Conservation (phyloP, 2,797 vertebrate genomes). For the Mustela erminea region DNA sequence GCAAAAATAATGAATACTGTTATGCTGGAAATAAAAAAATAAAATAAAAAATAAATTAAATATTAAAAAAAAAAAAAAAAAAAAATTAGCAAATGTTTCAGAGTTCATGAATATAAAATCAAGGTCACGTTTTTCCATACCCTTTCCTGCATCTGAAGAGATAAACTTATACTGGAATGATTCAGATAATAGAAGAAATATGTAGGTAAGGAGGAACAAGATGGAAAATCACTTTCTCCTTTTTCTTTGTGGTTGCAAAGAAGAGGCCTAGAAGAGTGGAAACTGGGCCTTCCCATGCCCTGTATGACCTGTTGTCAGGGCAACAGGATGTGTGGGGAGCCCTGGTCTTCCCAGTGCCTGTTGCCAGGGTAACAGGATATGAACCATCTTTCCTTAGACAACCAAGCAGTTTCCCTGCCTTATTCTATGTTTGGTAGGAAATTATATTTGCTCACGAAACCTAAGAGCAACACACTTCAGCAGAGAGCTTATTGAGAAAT, state of each 20-base stretch:
- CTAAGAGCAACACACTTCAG: background rate
- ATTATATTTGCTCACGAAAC: slow-evolving; percentile 52
- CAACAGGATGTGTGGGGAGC: slow-evolving; percentile 72
- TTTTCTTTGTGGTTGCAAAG: slow-evolving; percentile 59
- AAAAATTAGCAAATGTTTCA: slow-evolving; percentile 53
- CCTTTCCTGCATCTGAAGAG: slow-evolving; percentile 17
- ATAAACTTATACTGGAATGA: background rate
- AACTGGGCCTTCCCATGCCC: slow-evolving; percentile 68
- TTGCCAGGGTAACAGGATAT: slow-evolving; percentile 75
- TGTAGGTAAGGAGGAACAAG: background rate
- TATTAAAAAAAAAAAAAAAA: too few relatives aligned
- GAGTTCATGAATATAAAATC: background rate
- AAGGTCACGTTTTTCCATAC: slow-evolving; percentile 30
- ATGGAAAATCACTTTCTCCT: slow-evolving; percentile 3
- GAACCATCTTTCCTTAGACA: slow-evolving; percentile 71
- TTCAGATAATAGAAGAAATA: slow-evolving; percentile 49
- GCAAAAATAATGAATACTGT: too few relatives aligned
- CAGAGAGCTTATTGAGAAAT: background rate
- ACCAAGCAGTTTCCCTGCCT: slow-evolving; percentile 24
- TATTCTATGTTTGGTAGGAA: slow-evolving; percentile 53
- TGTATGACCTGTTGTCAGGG: slow-evolving; percentile 78
- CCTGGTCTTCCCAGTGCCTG: slow-evolving; percentile 56
- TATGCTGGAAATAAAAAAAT: too few relatives aligned
- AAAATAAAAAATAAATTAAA: too few relatives aligned
- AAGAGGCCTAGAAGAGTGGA: slow-evolving; percentile 33